phyloP scores from a whole-genome alignment of 2,888 invertebrate genomes.

The Dione juno region DNA sequence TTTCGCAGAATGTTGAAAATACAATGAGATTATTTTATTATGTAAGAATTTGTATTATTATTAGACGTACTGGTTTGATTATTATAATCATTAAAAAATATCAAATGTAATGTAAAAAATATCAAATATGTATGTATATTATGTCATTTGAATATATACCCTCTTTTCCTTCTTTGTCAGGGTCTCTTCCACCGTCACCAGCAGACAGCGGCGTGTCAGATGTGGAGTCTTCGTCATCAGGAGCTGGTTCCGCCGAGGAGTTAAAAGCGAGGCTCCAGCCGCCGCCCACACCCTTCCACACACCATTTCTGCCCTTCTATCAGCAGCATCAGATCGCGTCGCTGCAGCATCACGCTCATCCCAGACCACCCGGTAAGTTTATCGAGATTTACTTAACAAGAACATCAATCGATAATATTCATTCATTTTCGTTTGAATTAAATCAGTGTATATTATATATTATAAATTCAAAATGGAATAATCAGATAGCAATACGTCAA shows the following conservation, averaged over 20 bases:
- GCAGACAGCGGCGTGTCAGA: constrained; percentile 99
- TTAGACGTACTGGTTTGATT: neutral
- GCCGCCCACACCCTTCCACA: constrained; percentile 81
- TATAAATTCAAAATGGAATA: neutral
- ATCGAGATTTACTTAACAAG: neutral
- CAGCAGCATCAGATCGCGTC: constrained; percentile 84
- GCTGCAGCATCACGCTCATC: constrained; percentile 80
- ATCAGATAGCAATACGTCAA: neutral
- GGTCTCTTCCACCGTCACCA: constrained; percentile 97
- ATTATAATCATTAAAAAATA: neutral
- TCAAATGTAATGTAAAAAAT: neutral
- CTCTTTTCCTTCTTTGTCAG: constrained; percentile 72
- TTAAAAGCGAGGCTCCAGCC: constrained; percentile 94
- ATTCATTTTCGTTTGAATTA: no score
- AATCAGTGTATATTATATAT: neutral
- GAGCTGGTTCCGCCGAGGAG: constrained; percentile 91
- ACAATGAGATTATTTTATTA: constrained; percentile 1
- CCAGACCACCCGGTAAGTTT: constrained; percentile 64
- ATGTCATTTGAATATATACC: no score
- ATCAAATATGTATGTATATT: neutral
- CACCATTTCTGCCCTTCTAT: constrained; percentile 87
- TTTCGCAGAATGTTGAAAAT: neutral
- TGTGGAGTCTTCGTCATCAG: constrained; percentile 96
- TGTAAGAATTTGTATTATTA: neutral
- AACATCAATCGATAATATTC: neutral